Evolutionary conservation across 30 jellyfish, hydroid and myxozoan species (phyloP).

Genomic region (Turritopsis dohrnii): DNA sequence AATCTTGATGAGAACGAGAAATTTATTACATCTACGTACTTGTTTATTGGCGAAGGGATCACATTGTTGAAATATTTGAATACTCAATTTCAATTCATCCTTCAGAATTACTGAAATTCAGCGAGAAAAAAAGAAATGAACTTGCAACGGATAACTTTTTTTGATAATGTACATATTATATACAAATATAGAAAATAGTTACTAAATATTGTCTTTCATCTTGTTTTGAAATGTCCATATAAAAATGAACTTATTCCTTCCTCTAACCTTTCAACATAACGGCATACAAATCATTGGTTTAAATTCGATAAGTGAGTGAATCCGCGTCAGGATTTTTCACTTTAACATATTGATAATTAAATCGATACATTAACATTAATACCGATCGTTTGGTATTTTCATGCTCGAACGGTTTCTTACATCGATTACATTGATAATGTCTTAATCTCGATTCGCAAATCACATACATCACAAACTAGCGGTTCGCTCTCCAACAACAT

Average conservation of each 20-base stretch:
- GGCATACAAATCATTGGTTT: background rate
- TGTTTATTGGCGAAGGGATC: no score
- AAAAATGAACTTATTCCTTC: background rate
- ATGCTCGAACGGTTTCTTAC: background rate
- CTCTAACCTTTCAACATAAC: background rate
- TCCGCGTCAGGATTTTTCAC: no score
- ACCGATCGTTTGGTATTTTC: background rate
- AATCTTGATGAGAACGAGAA: no score
- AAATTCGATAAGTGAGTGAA: background rate
- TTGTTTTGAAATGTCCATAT: background rate
- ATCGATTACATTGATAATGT: background rate
- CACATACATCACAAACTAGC: background rate
- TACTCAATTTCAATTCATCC: no score
- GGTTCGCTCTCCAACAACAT: background rate
- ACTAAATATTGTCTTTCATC: background rate
- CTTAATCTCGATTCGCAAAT: background rate
- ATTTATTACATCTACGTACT: no score
- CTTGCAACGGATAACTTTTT: background rate
- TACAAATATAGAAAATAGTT: background rate
- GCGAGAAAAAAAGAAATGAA: background rate
- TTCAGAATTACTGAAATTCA: no score
- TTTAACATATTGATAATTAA: no score
- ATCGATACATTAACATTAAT: no score
- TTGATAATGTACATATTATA: background rate
- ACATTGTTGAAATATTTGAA: no score